Evolutionary conservation across 2,888 invertebrate genomes (phyloP).

Genomic region (Cryptocephalus primarius): DNA sequence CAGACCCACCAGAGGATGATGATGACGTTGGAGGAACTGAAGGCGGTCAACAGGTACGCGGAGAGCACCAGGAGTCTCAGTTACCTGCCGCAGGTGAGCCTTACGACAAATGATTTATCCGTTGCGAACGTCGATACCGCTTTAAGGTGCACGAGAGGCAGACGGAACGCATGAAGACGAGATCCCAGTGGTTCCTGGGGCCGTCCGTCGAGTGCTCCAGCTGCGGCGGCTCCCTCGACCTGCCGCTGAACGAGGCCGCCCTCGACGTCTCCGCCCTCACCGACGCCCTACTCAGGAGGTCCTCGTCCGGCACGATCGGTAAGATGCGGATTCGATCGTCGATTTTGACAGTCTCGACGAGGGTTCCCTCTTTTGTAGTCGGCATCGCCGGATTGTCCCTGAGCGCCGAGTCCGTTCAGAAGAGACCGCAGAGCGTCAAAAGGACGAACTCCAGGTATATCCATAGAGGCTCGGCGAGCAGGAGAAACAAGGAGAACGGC

Average conservation of each 20-base stretch:
- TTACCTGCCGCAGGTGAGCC: slow-evolving; percentile 74
- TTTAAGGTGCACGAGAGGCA: slow-evolving; percentile 88
- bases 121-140: neutral
- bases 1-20: slow-evolving; percentile 50
- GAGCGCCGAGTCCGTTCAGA: slow-evolving; percentile 53
- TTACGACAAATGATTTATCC: neutral
- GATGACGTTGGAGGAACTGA: slow-evolving; percentile 73
- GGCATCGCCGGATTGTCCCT: slow-evolving; percentile 49
- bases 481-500: slow-evolving; percentile 48
- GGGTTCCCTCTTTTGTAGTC: slow-evolving; percentile 23
- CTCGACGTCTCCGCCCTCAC: slow-evolving; percentile 35
- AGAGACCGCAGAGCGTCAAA: slow-evolving; percentile 43
- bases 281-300: slow-evolving; percentile 36
- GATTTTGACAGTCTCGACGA: neutral
- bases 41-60: slow-evolving; percentile 80
- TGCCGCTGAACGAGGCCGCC: slow-evolving; percentile 35
- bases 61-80: slow-evolving; percentile 87
- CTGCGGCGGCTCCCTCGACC: slow-evolving; percentile 38
- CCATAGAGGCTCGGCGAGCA: slow-evolving; percentile 40
- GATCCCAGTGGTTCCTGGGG: slow-evolving; percentile 95
- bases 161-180: slow-evolving; percentile 90
- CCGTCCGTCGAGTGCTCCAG: slow-evolving; percentile 45
- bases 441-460: slow-evolving; percentile 43
- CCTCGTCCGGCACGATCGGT: slow-evolving; percentile 49
- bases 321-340: neutral